phyloP scores from a whole-genome alignment of 2,797 vertebrate species.

The Tapera naevia region DNA sequence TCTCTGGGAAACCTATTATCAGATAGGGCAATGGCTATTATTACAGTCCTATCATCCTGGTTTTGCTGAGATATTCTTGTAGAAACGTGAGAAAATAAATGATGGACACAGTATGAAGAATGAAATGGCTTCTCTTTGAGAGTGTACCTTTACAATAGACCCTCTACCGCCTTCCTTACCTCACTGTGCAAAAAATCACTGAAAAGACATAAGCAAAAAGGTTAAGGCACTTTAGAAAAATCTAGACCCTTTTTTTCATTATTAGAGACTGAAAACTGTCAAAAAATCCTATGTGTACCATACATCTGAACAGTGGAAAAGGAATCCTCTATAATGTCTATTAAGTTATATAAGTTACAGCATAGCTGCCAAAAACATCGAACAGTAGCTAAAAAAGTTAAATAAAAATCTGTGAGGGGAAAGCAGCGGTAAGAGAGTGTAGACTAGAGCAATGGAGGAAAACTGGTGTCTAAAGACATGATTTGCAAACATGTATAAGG shows the following conservation, averaged over 20 bases:
- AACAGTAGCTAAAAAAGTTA: background rate
- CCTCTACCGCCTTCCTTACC: background rate
- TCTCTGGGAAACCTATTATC: constrained; percentile 29
- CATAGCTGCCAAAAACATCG: background rate
- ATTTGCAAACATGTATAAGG: background rate
- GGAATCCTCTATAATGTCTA: background rate
- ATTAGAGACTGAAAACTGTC: background rate
- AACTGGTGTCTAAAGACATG: background rate
- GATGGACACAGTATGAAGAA: background rate
- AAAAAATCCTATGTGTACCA: background rate
- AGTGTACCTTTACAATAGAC: background rate
- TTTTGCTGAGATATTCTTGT: constrained; percentile 16
- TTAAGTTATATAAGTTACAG: background rate
- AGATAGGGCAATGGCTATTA: constrained; percentile 1
- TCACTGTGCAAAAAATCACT: background rate
- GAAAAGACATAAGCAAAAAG: background rate
- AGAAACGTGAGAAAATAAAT: background rate
- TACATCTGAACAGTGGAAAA: background rate
- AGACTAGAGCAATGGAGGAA: background rate
- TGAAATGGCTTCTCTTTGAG: background rate
- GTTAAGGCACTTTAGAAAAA: background rate
- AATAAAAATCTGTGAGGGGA: background rate
- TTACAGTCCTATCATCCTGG: background rate
- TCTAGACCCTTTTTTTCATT: background rate
- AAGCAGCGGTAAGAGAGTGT: background rate